These are phyloP conservation scores for Aleadryas rufinucha DNA, from an alignment of 2,113 vertebrate genomes.

Conservation along the genomic window DNA sequence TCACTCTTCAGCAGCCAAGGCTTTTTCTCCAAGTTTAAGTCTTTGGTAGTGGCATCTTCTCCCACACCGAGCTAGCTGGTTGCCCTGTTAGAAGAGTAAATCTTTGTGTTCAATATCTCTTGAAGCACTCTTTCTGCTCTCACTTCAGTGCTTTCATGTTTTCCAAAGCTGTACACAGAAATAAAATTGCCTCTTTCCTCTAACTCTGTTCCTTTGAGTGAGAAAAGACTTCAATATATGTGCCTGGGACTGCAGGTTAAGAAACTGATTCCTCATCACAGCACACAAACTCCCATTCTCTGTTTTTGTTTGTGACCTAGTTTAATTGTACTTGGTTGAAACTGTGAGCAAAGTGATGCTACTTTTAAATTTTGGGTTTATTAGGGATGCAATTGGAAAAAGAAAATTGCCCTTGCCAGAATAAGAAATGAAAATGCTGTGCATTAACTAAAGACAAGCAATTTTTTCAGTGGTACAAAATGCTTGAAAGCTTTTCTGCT, in stretches of 20 bases:
- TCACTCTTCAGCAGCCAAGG: not conserved
- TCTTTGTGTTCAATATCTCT: not conserved
- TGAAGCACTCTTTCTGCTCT: not conserved
- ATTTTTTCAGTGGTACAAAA: not conserved
- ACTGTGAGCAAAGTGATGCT: not conserved
- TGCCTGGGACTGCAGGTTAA: not conserved
- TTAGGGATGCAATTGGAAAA: not conserved
- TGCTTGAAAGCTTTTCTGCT: not conserved
- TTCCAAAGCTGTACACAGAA: constrained; percentile 3
- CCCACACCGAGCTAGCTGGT: not conserved
- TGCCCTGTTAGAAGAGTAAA: not conserved
- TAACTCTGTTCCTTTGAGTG: not conserved
- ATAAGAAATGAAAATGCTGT: not conserved
- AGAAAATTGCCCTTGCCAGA: not conserved
- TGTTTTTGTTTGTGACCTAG: not conserved
- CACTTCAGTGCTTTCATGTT: not conserved
- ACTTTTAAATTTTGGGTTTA: not conserved
- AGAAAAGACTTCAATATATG: not conserved
- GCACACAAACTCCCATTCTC: not conserved
- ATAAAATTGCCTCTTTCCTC: constrained; percentile 2
- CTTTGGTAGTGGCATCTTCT: not conserved
- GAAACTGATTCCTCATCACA: not conserved
- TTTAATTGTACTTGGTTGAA: not conserved
- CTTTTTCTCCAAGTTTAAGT: not conserved
- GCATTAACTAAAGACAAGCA: not conserved